Evolutionary conservation across 2,888 invertebrate species (phyloP).

Genomic region (Epistrophella euchroma): DNA sequence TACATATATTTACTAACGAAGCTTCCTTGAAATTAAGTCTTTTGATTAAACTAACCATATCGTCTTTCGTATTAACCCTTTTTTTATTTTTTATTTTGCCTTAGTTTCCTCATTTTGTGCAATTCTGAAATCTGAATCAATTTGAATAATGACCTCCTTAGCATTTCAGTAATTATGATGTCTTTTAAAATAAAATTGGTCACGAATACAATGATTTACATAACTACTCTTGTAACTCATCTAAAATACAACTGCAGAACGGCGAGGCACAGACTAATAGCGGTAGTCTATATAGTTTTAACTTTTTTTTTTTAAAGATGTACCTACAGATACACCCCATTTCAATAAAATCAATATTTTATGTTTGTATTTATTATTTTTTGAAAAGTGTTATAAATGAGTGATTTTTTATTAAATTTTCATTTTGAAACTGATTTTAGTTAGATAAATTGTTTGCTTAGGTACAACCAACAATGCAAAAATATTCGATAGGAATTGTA

Average conservation of each 20-base stretch:
- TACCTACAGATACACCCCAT: not conserved
- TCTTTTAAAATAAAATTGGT: conserved; percentile 64
- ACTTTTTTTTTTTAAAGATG: conserved; percentile 8
- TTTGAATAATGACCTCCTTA: conserved; percentile 57
- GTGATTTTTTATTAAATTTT: too few species aligned
- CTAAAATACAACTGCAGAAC: conserved; percentile 43
- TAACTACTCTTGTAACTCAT: conserved; percentile 63
- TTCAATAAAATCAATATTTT: not conserved
- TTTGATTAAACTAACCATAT: not conserved
- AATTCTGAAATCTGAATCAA: not conserved
- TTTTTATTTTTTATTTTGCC: not conserved
- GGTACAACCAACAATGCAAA: too few species aligned
- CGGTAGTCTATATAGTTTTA: conserved; percentile 45
- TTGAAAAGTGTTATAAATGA: too few species aligned
- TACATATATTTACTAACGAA: too few species aligned
- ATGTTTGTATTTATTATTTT: too few species aligned
- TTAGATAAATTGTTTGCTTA: too few species aligned
- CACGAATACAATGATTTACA: conserved; percentile 65
- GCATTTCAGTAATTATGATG: conserved; percentile 55
- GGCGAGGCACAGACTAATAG: conserved; percentile 31
- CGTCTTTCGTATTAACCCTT: not conserved
- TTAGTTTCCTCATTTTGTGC: not conserved
- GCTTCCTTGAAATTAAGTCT: not conserved
- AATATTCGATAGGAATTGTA: too few species aligned
- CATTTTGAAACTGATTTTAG: too few species aligned